These are phyloP conservation scores for Heliothis peltigera DNA, from an alignment of 2,888 invertebrate species.

Conservation along the genomic window DNA sequence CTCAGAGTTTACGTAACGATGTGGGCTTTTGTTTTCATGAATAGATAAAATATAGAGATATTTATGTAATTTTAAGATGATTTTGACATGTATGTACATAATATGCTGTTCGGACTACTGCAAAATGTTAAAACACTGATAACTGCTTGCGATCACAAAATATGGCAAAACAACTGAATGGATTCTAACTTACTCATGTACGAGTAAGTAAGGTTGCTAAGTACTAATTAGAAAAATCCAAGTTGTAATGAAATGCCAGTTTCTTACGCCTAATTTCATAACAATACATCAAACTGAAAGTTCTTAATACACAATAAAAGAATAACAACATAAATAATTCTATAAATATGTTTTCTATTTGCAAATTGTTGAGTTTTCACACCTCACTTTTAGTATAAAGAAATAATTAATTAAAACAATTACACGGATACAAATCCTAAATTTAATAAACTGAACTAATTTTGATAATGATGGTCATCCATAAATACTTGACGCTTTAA, in stretches of 20 bases:
- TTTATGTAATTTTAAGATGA: no score
- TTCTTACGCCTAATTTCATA: neutral
- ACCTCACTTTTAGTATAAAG: neutral
- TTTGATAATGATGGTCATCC: conserved; percentile 27
- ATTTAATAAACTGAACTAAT: conserved; percentile 50
- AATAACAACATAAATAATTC: no score
- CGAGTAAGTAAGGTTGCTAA: no score
- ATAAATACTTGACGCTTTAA: conserved; percentile 44
- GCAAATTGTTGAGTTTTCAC: neutral
- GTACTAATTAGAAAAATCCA: no score
- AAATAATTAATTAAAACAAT: conserved; percentile 5
- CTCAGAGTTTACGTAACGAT: conserved; percentile 22
- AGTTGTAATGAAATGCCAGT: neutral
- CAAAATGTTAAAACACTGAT: no score
- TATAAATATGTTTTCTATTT: neutral
- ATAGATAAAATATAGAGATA: no score
- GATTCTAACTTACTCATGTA: no score
- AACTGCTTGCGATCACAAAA: no score
- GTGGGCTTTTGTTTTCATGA: neutral
- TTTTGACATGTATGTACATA: neutral
- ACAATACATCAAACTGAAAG: no score
- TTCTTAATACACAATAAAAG: no score
- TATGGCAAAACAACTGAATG: no score
- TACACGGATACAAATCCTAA: conserved; percentile 14
- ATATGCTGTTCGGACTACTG: no score